Percentiles rank a stretch among this genome's conserved stretches.
These are phyloP conservation scores for Anolis carolinensis DNA, from an alignment of 2,113 vertebrate genomes.

Conservation along the genomic window DNA sequence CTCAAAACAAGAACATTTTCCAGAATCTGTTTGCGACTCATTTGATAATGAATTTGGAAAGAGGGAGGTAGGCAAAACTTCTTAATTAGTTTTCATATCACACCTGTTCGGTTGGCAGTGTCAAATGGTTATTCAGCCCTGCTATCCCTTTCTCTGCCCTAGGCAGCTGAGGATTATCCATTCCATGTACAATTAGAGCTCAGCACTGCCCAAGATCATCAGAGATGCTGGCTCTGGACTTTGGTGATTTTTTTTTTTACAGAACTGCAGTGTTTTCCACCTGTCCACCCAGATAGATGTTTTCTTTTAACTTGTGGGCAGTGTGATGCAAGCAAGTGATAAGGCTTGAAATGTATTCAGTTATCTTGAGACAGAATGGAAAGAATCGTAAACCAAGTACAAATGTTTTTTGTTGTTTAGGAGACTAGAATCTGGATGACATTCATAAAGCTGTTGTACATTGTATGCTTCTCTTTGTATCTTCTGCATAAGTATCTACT, in stretches of 20 bases:
- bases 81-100: background rate
- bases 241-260: background rate
- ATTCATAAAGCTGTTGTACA: conserved; percentile 32
- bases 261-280: background rate
- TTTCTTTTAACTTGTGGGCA: background rate
- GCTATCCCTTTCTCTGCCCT: background rate
- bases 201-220: conserved; percentile 4
- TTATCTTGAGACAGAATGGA: background rate
- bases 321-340: background rate
- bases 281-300: background rate
- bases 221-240: background rate
- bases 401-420: conserved; percentile 11
- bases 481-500: background rate
- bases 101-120: background rate
- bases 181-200: background rate
- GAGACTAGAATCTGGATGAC: background rate
- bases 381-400: background rate
- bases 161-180: background rate
- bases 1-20: no score
- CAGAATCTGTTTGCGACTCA: background rate
- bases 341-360: background rate
- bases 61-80: background rate
- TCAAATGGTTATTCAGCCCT: background rate
- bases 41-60: background rate
- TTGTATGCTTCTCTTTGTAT: conserved; percentile 45